Conservation (phyloP, 2,888 invertebrate species). For the Leucoptera coffeella region DNA sequence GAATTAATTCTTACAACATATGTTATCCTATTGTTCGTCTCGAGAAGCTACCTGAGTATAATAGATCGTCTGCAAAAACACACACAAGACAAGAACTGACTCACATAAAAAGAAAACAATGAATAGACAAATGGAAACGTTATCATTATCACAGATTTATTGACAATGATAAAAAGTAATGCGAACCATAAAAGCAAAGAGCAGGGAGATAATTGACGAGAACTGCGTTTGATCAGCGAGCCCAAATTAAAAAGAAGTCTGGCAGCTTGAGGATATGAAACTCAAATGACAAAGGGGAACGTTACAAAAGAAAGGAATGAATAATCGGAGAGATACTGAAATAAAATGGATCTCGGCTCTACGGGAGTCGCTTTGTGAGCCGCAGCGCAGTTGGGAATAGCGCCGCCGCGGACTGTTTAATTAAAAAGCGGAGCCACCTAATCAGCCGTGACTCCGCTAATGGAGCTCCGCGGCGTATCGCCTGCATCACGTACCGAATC, state of each 20-base stretch:
- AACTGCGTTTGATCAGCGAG: conserved; percentile 16
- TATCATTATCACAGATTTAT: too few species aligned
- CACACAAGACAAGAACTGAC: too few species aligned
- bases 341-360: conserved; percentile 17
- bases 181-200: conserved; percentile 10
- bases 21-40: too few species aligned
- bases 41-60: too few species aligned
- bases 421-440: conserved; percentile 32
- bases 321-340: conserved; percentile 12
- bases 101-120: too few species aligned
- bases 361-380: conserved; percentile 11
- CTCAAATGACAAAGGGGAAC: conserved; percentile 29
- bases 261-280: conserved; percentile 42
- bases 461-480: conserved; percentile 22
- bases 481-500: not conserved
- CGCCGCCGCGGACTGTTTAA: conserved; percentile 26
- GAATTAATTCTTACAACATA: too few species aligned
- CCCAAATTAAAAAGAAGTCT: conserved; percentile 38
- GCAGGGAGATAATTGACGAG: conserved; percentile 11
- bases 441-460: conserved; percentile 31
- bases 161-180: too few species aligned
- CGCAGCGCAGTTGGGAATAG: conserved; percentile 32
- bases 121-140: too few species aligned
- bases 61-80: too few species aligned
- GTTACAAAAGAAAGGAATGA: conserved; percentile 27